Base-by-base conservation (phyloP, 2,888 invertebrate genomes). In the Ptychoptera contaminata region DNA sequence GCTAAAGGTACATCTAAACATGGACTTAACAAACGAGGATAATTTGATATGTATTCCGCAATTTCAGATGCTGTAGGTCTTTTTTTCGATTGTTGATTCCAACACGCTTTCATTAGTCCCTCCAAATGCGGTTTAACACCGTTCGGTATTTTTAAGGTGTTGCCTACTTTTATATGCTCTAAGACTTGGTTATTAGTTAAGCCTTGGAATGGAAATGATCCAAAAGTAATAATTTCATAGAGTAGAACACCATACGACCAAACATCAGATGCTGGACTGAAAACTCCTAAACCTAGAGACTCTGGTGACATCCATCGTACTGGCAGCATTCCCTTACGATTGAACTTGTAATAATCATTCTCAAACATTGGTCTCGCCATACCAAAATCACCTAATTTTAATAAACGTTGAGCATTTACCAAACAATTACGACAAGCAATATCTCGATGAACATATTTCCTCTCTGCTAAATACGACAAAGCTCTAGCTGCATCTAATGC, bases 221-320 rank as follows among this genome's bases (percentile, higher is more conserved):
- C 92, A 63, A 92, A 90, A 0, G 92, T 88, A 46, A 90, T 79
- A 45, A 92, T 84, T 65, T 87, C 85, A 59, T 82, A 92, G 2
- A 92, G 69, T 16, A 91, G 69, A 37, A 92, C 83, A 6, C 90
- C 92, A 59, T 79, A 90, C 32, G 87, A 82, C 91, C 91, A 93
- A 12, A 92, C 79, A 63, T 93, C 92, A 0, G 90, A 86, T 34
- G 82, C 78, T 15, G 85, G 76, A 1, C 87, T 85, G 62, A 90
- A 92, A 44, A 86, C 72, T 10, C 91, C 91, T 16, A 82, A 69
- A 3, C 75, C 77, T 12, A 92, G 67, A 52, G 84, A 82, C 66
- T 92, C 92, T 0, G 91, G 91, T 1, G 91, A 80, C 91, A 92
- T 91, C 91, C 92, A 92, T 48, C 90, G 72, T 8, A 91, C 87